A percentile compares a stretch with the other conserved stretches of the same genome.
phyloP scores from a whole-genome alignment of 1,140 invertebrate genomes.

The Papilio machaon region DNA sequence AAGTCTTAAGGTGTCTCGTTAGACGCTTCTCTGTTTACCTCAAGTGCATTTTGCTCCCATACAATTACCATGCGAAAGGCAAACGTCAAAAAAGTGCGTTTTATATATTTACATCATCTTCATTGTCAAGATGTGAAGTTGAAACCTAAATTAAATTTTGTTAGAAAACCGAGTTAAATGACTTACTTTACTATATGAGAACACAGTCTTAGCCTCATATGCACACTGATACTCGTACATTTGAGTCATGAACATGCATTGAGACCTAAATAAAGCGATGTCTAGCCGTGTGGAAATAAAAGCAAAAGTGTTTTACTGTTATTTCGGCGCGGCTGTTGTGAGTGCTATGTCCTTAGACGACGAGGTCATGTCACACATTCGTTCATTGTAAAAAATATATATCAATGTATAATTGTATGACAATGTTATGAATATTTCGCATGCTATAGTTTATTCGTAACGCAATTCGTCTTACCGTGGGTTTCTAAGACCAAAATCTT shows the following conservation, averaged over 20 bases:
- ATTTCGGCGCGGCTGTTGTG: constrained; percentile 22
- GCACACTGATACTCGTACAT: not conserved
- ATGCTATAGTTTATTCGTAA: not conserved
- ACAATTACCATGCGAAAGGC: not conserved
- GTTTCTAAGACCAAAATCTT: too few species aligned
- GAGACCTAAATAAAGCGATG: constrained; percentile 32
- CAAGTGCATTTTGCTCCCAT: not conserved
- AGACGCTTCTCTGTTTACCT: not conserved
- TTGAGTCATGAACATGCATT: constrained; percentile 17
- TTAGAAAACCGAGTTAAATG: too few species aligned
- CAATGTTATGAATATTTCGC: constrained; percentile 3
- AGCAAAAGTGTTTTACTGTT: constrained; percentile 37
- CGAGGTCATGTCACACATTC: constrained; percentile 34
- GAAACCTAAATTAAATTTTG: too few species aligned
- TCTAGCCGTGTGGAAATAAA: constrained; percentile 29
- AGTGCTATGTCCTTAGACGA: constrained; percentile 32
- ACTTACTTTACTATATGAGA: not conserved
- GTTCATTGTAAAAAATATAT: constrained; percentile 18
- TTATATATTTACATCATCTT: too few species aligned
- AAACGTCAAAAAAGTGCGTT: not conserved
- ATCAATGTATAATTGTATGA: not conserved
- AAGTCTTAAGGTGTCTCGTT: not conserved
- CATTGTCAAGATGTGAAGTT: too few species aligned
- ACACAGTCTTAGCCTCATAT: not conserved
- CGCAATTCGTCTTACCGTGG: not conserved